Evolutionary conservation across 2,113 vertebrate species (phyloP).

Genomic region (Lota lota): DNA sequence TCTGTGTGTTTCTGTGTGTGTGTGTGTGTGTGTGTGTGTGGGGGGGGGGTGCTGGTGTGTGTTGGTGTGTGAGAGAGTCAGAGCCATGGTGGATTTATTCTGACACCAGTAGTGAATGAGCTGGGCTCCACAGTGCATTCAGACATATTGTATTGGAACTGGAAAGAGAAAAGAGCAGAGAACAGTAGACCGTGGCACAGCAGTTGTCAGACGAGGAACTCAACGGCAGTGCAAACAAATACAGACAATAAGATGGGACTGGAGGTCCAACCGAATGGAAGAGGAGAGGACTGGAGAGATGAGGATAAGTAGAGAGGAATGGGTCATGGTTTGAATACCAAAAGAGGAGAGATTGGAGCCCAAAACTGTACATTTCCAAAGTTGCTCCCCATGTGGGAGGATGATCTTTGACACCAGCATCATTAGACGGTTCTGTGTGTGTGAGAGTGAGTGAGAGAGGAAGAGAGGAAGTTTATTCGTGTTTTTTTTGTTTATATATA

Average conservation of each 20-base stretch:
- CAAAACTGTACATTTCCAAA: neutral
- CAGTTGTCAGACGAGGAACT: no score
- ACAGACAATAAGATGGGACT: constrained; percentile 13
- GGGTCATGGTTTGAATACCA: neutral
- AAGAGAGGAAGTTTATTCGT: no score
- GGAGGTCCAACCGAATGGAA: neutral
- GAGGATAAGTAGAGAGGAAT: constrained; percentile 6
- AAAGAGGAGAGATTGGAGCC: neutral
- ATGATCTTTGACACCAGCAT: constrained; percentile 18
- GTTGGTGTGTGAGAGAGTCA: neutral
- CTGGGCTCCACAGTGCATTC: no score
- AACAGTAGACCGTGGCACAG: no score
- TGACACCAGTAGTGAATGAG: no score
- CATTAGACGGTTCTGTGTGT: constrained; percentile 6
- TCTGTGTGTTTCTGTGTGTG: neutral
- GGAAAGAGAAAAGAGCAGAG: no score
- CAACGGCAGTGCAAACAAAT: no score
- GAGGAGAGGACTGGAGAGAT: neutral
- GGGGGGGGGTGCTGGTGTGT: neutral
- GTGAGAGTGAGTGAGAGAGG: no score
- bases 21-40: neutral
- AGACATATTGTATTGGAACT: no score
- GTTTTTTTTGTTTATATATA: no score
- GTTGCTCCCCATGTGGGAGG: constrained; percentile 2
- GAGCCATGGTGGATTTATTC: no score